Conservation (phyloP, 1,140 invertebrate species). For the Zaprionus tsacasi region DNA sequence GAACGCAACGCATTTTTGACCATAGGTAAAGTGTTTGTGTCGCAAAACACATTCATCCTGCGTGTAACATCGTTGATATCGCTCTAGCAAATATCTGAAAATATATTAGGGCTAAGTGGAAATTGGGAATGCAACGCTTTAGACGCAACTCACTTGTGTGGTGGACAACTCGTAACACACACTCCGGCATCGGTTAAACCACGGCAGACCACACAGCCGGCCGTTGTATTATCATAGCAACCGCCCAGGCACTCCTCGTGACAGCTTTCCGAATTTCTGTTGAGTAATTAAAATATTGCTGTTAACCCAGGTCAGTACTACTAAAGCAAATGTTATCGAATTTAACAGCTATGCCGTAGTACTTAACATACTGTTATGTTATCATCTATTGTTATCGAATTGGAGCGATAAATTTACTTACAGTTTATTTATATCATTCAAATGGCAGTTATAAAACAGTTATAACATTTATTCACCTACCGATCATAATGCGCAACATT, state of each 20-base stretch:
- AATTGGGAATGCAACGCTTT: background rate
- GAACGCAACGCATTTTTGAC: conserved; percentile 54
- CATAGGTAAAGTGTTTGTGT: conserved; percentile 37
- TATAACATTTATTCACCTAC: conserved; percentile 25
- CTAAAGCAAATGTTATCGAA: background rate
- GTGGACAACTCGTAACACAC: conserved; percentile 67
- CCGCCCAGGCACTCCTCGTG: conserved; percentile 74
- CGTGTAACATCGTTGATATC: conserved; percentile 66
- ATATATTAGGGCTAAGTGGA: conserved; percentile 5
- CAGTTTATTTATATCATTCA: background rate
- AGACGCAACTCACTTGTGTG: conserved; percentile 58
- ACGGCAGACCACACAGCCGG: conserved; percentile 62
- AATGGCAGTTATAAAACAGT: background rate
- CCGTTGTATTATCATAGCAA: conserved; percentile 53
- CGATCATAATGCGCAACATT: conserved; percentile 53
- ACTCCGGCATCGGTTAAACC: conserved; percentile 58
- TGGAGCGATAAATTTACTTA: background rate
- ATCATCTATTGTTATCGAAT: background rate
- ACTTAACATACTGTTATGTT: background rate
- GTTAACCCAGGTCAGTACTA: background rate
- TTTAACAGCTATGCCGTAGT: background rate
- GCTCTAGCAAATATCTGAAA: conserved; percentile 61
- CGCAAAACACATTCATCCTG: conserved; percentile 43
- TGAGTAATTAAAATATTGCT: background rate
- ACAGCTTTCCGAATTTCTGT: conserved; percentile 45